phyloP scores from a whole-genome alignment of 2,888 invertebrate species.

The Orthosia cruda region DNA sequence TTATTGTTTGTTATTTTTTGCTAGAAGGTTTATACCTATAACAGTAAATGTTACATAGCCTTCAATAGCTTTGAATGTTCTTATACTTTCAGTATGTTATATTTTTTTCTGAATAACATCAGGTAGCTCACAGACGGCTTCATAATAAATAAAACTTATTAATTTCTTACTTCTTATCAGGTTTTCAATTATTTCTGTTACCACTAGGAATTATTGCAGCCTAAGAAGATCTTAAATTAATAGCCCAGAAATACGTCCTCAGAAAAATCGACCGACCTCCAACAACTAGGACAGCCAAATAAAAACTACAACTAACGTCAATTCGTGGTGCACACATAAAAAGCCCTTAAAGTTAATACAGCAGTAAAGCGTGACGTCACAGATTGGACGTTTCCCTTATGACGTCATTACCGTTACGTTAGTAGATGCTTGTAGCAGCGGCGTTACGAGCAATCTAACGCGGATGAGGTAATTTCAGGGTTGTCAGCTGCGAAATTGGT shows the following conservation, averaged over 20 bases:
- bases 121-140: background rate
- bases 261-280: background rate
- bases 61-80: background rate
- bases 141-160: background rate
- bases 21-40: too few relatives aligned
- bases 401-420: constrained; percentile 71
- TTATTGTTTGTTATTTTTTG: background rate
- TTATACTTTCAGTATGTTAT: too few relatives aligned
- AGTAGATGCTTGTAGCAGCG: constrained; percentile 65
- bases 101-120: background rate
- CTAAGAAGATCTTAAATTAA: background rate
- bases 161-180: background rate
- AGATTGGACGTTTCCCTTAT: constrained; percentile 69
- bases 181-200: background rate
- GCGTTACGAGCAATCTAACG: constrained; percentile 70
- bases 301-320: constrained; percentile 48
- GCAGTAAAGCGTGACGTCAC: constrained; percentile 63
- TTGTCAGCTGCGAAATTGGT: constrained; percentile 51
- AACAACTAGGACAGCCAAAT: constrained; percentile 25
- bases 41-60: too few relatives aligned
- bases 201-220: background rate
- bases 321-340: constrained; percentile 56
- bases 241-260: background rate
- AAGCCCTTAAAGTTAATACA: constrained; percentile 54
- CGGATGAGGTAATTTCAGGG: constrained; percentile 68